Conservation (phyloP, 2,113 vertebrate species). For the Pagrus major region DNA sequence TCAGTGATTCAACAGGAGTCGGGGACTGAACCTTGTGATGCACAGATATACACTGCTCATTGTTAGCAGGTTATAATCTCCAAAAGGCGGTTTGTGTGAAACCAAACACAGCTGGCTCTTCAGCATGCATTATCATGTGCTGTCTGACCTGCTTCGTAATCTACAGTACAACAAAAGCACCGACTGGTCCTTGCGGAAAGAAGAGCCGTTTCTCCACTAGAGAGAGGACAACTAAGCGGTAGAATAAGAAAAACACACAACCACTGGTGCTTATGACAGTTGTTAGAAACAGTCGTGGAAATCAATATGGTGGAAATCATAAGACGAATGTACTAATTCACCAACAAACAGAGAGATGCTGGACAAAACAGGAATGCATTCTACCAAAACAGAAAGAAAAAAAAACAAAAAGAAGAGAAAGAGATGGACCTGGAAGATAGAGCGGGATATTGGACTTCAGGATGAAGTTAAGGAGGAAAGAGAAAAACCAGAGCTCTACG, state of each 20-base stretch:
- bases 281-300: constrained; percentile 75
- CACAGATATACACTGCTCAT: constrained; percentile 41
- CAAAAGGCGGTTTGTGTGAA: constrained; percentile 42
- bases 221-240: constrained; percentile 55
- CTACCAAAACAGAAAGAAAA: constrained; percentile 85
- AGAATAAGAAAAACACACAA: constrained; percentile 73
- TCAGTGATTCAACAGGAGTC: constrained; percentile 21
- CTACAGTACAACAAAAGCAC: constrained; percentile 59
- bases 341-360: constrained; percentile 89
- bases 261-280: constrained; percentile 78
- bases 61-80: constrained; percentile 53
- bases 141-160: constrained; percentile 36
- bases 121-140: constrained; percentile 56
- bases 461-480: constrained; percentile 81
- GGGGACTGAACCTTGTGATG: constrained; percentile 34
- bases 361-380: constrained; percentile 95
- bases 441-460: constrained; percentile 87
- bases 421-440: constrained; percentile 87
- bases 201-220: constrained; percentile 54
- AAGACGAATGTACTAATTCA: constrained; percentile 82
- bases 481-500: constrained; percentile 78
- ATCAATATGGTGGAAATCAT: constrained; percentile 78
- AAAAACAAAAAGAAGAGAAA: constrained; percentile 79
- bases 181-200: constrained; percentile 46
- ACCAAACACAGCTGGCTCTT: constrained; percentile 50